phyloP scores from a whole-genome alignment of 2,888 invertebrate genomes.

The Hoplodrina ambigua region DNA sequence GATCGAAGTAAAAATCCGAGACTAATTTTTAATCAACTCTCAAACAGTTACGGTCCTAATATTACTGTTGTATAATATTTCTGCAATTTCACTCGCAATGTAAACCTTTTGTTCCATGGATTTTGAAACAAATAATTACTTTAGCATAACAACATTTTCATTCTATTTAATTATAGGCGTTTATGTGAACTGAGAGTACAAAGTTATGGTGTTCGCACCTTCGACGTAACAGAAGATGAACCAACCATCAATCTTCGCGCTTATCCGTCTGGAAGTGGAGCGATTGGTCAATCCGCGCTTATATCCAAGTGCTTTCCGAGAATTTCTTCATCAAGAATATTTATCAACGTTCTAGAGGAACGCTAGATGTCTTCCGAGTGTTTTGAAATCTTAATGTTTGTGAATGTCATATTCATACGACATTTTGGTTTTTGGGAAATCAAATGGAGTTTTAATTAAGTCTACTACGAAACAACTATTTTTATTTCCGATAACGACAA shows the following conservation, averaged over 20 bases:
- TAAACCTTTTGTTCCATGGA: constrained; percentile 18
- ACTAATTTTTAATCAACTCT: constrained; percentile 44
- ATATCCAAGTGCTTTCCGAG: constrained; percentile 53
- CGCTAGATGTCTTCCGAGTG: constrained; percentile 31
- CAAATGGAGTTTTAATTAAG: not conserved
- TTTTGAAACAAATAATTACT: constrained; percentile 30
- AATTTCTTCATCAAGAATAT: constrained; percentile 55
- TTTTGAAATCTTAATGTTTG: constrained; percentile 30
- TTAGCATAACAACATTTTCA: constrained; percentile 36
- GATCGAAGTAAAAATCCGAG: constrained; percentile 21
- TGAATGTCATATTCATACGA: constrained; percentile 25
- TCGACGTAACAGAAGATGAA: constrained; percentile 61
- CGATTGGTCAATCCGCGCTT: constrained; percentile 61
- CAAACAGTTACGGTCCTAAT: constrained; percentile 26
- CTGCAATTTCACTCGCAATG: constrained; percentile 18
- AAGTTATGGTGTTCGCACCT: constrained; percentile 46
- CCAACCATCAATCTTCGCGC: constrained; percentile 60
- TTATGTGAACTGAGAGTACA: constrained; percentile 41
- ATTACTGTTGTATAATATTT: constrained; percentile 44
- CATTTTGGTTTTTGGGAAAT: not conserved
- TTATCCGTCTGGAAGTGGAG: constrained; percentile 63
- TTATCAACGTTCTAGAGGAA: constrained; percentile 28
- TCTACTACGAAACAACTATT: too few relatives aligned
- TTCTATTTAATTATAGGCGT: constrained; percentile 46
- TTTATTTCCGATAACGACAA: not conserved